Conservation (phyloP, 2,888 invertebrate species). For the Lottia scabra region DNA sequence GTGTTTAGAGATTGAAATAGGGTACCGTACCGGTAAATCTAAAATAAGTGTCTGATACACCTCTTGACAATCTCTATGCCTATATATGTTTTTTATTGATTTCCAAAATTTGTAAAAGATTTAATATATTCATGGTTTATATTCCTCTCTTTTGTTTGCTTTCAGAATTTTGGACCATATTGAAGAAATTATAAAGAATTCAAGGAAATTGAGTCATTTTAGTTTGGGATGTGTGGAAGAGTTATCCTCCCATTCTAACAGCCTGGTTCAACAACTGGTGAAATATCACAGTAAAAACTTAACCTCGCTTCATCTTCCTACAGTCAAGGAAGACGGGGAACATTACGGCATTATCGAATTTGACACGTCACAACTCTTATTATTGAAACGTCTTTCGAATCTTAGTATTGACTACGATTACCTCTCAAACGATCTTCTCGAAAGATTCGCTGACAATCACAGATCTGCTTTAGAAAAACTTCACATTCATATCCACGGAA, state of each 20-base stretch:
- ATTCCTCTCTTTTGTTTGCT: background rate
- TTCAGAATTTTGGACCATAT: constrained; percentile 42
- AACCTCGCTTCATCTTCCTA: constrained; percentile 77
- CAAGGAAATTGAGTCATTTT: constrained; percentile 71
- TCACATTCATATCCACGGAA: constrained; percentile 79
- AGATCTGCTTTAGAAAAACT: constrained; percentile 69
- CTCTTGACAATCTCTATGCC: too few species aligned
- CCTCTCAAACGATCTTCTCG: constrained; percentile 60
- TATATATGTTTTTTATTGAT: too few species aligned
- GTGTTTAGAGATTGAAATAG: too few species aligned
- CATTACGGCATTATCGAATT: constrained; percentile 75
- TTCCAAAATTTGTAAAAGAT: too few species aligned
- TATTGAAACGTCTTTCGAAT: constrained; percentile 75
- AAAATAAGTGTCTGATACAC: too few species aligned
- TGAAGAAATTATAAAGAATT: constrained; percentile 70
- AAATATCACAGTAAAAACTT: constrained; percentile 74
- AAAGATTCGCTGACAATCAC: constrained; percentile 44
- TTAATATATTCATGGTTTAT: too few species aligned
- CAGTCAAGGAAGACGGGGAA: constrained; percentile 81
- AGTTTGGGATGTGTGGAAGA: constrained; percentile 74
- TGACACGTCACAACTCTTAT: constrained; percentile 74
- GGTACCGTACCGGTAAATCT: too few species aligned
- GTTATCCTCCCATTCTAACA: constrained; percentile 70
- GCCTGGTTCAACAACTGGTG: constrained; percentile 70
- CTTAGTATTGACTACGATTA: constrained; percentile 72